A percentile compares a stretch with the other conserved stretches of the same genome.
Conservation (phyloP, 2,797 vertebrate species). For the Denticeps clupeoides region DNA sequence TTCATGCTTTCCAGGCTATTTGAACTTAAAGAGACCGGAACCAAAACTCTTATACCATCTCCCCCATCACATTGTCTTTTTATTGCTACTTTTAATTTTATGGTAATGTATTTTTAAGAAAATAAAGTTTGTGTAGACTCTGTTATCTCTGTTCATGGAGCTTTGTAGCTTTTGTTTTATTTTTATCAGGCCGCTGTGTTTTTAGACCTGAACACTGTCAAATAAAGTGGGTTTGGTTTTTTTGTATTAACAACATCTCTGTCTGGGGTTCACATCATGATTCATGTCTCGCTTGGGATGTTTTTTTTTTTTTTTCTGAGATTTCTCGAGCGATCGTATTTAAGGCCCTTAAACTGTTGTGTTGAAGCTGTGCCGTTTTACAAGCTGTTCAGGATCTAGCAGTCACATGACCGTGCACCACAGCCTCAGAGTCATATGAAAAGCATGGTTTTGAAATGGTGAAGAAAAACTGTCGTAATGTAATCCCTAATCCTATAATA, state of each 20-base stretch:
- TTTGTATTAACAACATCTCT: conserved; percentile 6
- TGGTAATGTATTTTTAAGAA: conserved; percentile 68
- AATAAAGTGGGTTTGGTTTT: conserved; percentile 60
- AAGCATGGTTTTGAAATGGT: background rate
- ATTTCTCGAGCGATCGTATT: too few species aligned
- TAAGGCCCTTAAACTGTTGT: too few species aligned
- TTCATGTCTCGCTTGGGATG: too few species aligned
- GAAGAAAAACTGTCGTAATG: background rate
- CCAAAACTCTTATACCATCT: conserved; percentile 5
- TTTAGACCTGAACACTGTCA: conserved; percentile 59
- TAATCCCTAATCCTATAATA: conserved; percentile 15
- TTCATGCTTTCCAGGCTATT: conserved; percentile 35
- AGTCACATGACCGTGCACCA: too few species aligned
- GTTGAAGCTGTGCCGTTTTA: too few species aligned
- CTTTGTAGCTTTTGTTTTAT: conserved; percentile 51
- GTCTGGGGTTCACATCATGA: background rate
- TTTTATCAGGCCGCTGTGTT: conserved; percentile 56
- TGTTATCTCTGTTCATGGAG: conserved; percentile 51
- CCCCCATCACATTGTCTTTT: conserved; percentile 44
- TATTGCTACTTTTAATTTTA: conserved; percentile 50
- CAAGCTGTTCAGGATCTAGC: too few species aligned
- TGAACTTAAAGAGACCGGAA: conserved; percentile 36
- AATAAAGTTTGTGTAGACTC: conserved; percentile 64
- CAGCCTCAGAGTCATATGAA: too few species aligned
- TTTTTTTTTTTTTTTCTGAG: too few species aligned